phyloP scores from a whole-genome alignment of 2,113 vertebrate species.

The Macquaria ambigua region DNA sequence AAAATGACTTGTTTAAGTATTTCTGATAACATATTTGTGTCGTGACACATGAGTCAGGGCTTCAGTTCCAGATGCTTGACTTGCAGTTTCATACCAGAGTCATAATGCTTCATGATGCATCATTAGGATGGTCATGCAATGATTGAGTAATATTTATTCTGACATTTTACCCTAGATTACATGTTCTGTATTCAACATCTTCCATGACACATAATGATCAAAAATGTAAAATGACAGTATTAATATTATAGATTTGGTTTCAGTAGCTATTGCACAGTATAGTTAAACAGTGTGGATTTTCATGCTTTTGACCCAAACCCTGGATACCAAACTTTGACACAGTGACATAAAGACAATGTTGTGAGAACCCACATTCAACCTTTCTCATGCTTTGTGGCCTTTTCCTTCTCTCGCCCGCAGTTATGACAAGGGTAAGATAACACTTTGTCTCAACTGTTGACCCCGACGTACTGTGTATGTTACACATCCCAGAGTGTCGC shows the following conservation, averaged over 20 bases:
- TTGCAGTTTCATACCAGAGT: not conserved
- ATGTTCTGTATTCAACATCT: not conserved
- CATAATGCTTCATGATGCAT: not conserved
- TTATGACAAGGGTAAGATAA: slow-evolving; percentile 47
- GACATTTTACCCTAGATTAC: not conserved
- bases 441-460: slow-evolving; percentile 58
- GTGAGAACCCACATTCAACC: slow-evolving; percentile 64
- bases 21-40: not conserved
- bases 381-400: not conserved
- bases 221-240: not conserved
- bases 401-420: slow-evolving; percentile 35
- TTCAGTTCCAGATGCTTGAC: not conserved
- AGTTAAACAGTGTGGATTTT: too few species aligned
- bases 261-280: not conserved
- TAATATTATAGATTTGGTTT: too few species aligned
- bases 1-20: not conserved
- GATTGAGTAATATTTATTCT: not conserved
- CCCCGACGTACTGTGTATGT: not conserved
- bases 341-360: slow-evolving; percentile 41
- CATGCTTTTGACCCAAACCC: not conserved
- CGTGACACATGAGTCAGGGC: slow-evolving; percentile 26
- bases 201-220: not conserved
- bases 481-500: slow-evolving; percentile 1
- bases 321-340: not conserved
- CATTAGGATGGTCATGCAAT: not conserved